Conservation (phyloP, 2,888 invertebrate species). For the Patella caerulea region DNA sequence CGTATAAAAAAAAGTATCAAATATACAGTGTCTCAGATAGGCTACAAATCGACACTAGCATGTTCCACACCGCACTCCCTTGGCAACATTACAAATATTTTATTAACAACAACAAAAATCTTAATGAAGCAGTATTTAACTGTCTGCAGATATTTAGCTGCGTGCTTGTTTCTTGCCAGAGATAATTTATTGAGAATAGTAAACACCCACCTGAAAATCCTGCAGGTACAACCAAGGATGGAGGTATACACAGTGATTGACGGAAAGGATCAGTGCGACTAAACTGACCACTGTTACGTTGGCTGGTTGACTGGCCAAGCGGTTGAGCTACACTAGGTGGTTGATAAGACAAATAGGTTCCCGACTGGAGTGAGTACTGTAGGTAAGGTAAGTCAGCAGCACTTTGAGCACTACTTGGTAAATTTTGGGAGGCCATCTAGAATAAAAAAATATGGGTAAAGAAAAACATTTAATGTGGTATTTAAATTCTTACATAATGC, state of each 20-base stretch:
- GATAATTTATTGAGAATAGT: neutral
- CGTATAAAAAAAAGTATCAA: no score
- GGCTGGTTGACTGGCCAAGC: slow-evolving; percentile 67
- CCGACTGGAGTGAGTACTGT: slow-evolving; percentile 84
- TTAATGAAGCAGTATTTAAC: no score
- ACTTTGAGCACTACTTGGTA: slow-evolving; percentile 39
- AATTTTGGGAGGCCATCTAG: slow-evolving; percentile 50
- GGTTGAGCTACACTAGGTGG: slow-evolving; percentile 60
- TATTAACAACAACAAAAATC: no score
- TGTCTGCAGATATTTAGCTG: no score
- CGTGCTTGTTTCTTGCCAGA: no score
- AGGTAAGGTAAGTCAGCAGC: slow-evolving; percentile 66
- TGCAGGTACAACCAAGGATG: slow-evolving; percentile 86
- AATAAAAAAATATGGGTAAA: neutral
- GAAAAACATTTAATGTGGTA: neutral
- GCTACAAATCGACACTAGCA: no score
- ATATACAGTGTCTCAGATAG: no score
- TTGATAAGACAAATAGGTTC: slow-evolving; percentile 69
- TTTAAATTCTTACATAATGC: neutral
- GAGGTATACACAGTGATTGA: slow-evolving; percentile 87
- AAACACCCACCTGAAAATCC: slow-evolving; percentile 78
- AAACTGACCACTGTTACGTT: slow-evolving; percentile 65
- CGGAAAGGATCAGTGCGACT: slow-evolving; percentile 84
- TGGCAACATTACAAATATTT: no score
- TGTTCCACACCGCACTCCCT: no score